Percentiles rank a stretch among this genome's conserved stretches.
Evolutionary conservation across 2,888 invertebrate genomes (phyloP).

Genomic region (Loripinus fragilis): DNA sequence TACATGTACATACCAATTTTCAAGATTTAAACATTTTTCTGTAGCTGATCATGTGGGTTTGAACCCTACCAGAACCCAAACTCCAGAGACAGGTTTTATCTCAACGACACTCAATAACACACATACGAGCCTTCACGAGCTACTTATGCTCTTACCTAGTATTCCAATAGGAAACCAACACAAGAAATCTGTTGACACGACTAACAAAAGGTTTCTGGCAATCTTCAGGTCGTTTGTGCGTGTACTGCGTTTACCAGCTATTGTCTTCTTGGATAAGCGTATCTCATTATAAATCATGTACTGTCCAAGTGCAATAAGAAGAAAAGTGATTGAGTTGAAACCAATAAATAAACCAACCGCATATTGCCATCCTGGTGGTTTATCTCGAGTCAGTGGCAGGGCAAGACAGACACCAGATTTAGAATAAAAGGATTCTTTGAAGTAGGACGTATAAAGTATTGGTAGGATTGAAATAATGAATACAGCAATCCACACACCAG

Average conservation of each 20-base stretch:
- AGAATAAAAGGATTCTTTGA: background rate
- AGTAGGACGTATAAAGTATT: background rate
- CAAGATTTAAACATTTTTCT: too few relatives aligned
- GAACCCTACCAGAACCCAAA: too few relatives aligned
- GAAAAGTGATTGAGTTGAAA: background rate
- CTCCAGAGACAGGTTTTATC: too few relatives aligned
- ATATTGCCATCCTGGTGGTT: background rate
- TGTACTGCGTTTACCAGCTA: background rate
- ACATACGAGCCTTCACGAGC: too few relatives aligned
- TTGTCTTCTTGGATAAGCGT: background rate
- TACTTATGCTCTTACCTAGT: background rate
- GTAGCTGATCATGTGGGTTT: too few relatives aligned
- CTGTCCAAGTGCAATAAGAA: background rate
- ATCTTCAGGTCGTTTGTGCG: background rate
- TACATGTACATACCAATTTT: too few relatives aligned
- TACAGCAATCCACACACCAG: background rate
- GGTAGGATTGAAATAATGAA: background rate
- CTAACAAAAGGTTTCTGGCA: background rate
- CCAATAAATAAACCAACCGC: background rate
- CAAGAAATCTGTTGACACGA: background rate
- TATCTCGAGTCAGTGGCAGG: slow-evolving; percentile 4
- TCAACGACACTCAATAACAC: too few relatives aligned
- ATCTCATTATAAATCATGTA: background rate
- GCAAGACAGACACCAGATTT: background rate
- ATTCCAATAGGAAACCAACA: slow-evolving; percentile 10